Base-by-base conservation (phyloP, 2,888 invertebrate species). In the Mimas tiliae region DNA sequence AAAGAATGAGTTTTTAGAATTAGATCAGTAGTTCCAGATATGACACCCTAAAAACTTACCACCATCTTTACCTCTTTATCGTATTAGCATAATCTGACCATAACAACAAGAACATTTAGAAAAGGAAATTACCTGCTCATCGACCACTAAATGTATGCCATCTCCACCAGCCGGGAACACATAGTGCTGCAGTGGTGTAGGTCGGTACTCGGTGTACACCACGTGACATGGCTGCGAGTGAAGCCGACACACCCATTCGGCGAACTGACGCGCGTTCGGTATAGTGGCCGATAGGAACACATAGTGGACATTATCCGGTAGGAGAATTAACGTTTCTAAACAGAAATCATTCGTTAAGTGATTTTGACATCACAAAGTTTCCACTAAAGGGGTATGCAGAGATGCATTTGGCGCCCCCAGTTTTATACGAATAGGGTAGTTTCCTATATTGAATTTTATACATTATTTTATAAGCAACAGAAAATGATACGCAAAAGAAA, bases 201-300 rank as follows among this genome's bases (percentile, higher is more conserved):
- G 99, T 50, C 99, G 94, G 86, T 96, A 99, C 87, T 99, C 99
- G 0, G 99, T 99, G 89, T 99, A 99, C 45, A 99, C 98, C 48
- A 99, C 99, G 87, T 99, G 99, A 81, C 99, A 99, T 0, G 99
- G 99, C 92, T 99, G 97, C 69, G 97, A 96, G 89, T 99, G 99
- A 52, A 99, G 94, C 83, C 98, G 97, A 65, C 97, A 96, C n/a
- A 98, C 97, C 98, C 98, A 98, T 88, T 98, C 98, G 0, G 96
- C 97, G 86, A 98, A 98, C 91, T 99, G 99, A 4, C 98, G 95
- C 3, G 99, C 99, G 91, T 99, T 99, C 1, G 99, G 99, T 77
- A 99, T 99, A 0, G 99, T 99, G 12, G 99, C 99, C 0, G 99
- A 99, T 0, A 99, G 94, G 86, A 99, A 99, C 7, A 99, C 99